Base-by-base conservation (phyloP, 1,140 invertebrate species). In the Hylaeus volcanicus region DNA sequence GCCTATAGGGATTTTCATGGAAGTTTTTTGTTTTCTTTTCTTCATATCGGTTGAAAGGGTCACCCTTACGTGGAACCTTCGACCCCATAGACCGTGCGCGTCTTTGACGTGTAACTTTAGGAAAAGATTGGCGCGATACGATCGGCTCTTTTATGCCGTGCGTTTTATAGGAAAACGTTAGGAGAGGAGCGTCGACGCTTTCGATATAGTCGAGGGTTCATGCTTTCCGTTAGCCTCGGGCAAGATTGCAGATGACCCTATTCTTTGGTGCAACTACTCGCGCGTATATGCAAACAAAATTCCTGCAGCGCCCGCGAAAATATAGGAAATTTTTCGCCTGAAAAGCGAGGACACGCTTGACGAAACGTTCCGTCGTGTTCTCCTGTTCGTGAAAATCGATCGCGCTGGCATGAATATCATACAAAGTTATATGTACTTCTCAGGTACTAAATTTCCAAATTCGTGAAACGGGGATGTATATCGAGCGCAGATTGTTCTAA, bases 161-260 rank as follows among this genome's bases (percentile, higher is more conserved):
- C 77, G 70, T 79, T 79, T 79, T 65, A 74, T 74, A 56, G 77
- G 61, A 48, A 61, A 65, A 73, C 70, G 58, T 12, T 37, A n/a
- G 5, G 56, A 41, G 11, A 43, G 61, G 51, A 1, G 39, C 53
- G 56, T 56, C 5, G 48, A 41, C 9, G 70, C 39, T 45, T 45
- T 79, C 77, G 71, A 79, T 65, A 56, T n/a, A 56, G 41, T 26
- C 41, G 6, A 12, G 58, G 70, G 12, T 74, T 56, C 77, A 2
- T 43, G 61, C 39, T 43, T 55, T 9, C 76, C 48, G 69, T 79
- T 65, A 65, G 51, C 70, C 51, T 9, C 12, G 3, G 70, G 70
- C 70, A 3, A 65, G 77, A 79, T 79, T 39, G 77, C 61, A 41
- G 77, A 79, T 79, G 77, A 74, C 70, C 70, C 70, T 74, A 73